These are phyloP conservation scores for Actinia equina DNA, from an alignment of 64 coral and sea anemone species.

Conservation along the genomic window DNA sequence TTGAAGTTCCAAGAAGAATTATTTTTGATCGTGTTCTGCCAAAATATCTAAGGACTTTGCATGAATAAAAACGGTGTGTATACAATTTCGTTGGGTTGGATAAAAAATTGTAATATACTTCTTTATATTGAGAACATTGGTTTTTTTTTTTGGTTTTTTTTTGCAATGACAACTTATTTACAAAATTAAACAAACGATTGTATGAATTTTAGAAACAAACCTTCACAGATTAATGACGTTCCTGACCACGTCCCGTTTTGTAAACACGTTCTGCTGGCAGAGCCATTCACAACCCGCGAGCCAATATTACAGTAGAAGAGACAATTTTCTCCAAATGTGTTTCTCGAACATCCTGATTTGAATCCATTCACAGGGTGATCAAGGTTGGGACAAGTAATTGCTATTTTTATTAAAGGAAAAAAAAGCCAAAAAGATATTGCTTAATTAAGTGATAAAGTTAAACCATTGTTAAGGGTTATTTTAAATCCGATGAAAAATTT, in stretches of 20 bases:
- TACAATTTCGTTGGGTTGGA: too few relatives aligned
- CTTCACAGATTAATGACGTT: conserved; percentile 20
- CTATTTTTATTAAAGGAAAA: background rate
- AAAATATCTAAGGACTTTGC: too few relatives aligned
- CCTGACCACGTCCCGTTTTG: conserved; percentile 43
- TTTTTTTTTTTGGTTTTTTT: too few relatives aligned
- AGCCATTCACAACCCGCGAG: conserved; percentile 24
- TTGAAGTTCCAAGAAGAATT: too few relatives aligned
- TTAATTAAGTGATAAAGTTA: too few relatives aligned
- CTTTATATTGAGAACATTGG: too few relatives aligned
- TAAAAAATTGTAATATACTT: too few relatives aligned
- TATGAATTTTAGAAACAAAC: background rate
- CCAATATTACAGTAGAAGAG: conserved; percentile 37
- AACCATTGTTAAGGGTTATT: too few relatives aligned
- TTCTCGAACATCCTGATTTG: conserved; percentile 38
- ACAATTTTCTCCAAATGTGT: conserved; percentile 51
- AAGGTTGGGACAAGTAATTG: conserved; percentile 27
- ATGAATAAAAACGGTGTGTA: too few relatives aligned
- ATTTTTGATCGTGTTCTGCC: too few relatives aligned
- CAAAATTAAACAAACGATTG: background rate
- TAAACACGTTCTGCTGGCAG: conserved; percentile 31
- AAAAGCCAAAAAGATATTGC: background rate
- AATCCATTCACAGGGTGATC: conserved; percentile 13
- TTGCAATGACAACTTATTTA: too few relatives aligned
- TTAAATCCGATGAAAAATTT: too few relatives aligned